A percentile compares a stretch with the other conserved stretches of the same genome.
phyloP scores from a whole-genome alignment of 1,140 invertebrate genomes.

The Diachasma alloeum region DNA sequence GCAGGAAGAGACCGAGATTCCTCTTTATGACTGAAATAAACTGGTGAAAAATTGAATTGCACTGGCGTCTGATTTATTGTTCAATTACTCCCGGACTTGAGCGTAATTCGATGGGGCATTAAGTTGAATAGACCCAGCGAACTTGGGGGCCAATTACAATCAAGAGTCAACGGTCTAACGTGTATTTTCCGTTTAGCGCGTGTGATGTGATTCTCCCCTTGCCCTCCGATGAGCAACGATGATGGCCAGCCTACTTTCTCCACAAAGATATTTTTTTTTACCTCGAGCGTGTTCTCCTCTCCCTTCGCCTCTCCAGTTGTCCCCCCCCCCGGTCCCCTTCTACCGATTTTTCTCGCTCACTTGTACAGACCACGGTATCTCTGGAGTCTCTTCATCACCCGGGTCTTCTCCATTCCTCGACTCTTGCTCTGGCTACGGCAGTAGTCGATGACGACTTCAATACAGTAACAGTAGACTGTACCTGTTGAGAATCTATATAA shows the following conservation, averaged over 20 bases:
- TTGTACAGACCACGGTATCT: neutral
- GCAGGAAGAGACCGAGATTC: too few relatives aligned
- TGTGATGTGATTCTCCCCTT: neutral
- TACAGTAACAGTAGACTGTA: neutral
- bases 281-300: neutral
- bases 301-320: neutral
- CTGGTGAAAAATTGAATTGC: neutral
- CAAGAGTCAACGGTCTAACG: neutral
- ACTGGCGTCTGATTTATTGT: neutral
- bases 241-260: slow-evolving; percentile 31
- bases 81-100: neutral
- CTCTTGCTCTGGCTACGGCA: neutral
- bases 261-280: slow-evolving; percentile 14
- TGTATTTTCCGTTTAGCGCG: neutral
- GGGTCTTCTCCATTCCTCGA: slow-evolving; percentile 6
- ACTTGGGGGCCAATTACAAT: neutral
- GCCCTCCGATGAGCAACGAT: neutral
- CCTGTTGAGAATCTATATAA: slow-evolving; percentile 60
- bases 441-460: slow-evolving; percentile 1
- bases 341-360: slow-evolving; percentile 2
- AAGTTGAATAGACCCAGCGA: neutral
- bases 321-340: slow-evolving; percentile 6
- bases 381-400: neutral
- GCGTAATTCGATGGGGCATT: neutral
- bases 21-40: neutral